Evolutionary conservation across 1,140 invertebrate species (phyloP).

Genomic region (Glomeris maerens): DNA sequence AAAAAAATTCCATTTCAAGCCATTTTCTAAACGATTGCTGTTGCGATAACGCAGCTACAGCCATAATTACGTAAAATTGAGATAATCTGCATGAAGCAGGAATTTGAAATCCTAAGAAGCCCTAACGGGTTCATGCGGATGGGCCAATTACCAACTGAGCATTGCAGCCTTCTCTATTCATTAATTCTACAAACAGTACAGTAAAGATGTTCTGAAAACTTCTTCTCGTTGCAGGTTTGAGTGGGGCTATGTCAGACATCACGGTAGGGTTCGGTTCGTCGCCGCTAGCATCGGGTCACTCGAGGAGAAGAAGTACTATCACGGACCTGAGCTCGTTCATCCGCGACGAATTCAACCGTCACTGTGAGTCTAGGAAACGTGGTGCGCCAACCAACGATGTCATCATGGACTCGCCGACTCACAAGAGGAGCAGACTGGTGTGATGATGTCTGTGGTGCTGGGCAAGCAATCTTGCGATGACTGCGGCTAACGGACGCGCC

Average conservation of each 20-base stretch:
- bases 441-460: too few species aligned
- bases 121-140: too few species aligned
- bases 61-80: too few species aligned
- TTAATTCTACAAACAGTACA: background rate
- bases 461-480: too few species aligned
- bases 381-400: conserved; percentile 45
- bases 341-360: conserved; percentile 55
- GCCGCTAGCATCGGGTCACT: conserved; percentile 12
- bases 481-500: conserved; percentile 5
- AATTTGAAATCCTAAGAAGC: too few species aligned
- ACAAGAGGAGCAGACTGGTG: conserved; percentile 42
- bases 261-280: conserved; percentile 24
- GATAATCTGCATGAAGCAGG: too few species aligned
- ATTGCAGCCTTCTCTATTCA: background rate
- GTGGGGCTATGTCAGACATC: conserved; percentile 32
- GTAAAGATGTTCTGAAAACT: background rate
- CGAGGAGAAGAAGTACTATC: conserved; percentile 6
- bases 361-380: conserved; percentile 45
- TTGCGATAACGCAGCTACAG: too few species aligned
- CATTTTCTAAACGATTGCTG: too few species aligned
- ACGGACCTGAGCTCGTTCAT: conserved; percentile 60
- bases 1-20: too few species aligned
- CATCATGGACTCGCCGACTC: conserved; percentile 50
- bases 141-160: too few species aligned
- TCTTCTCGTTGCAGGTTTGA: conserved; percentile 24